A percentile compares a stretch with the other conserved stretches of the same genome.
Conservation (phyloP, 2,113 vertebrate species). For the Ageneiosus marmoratus region DNA sequence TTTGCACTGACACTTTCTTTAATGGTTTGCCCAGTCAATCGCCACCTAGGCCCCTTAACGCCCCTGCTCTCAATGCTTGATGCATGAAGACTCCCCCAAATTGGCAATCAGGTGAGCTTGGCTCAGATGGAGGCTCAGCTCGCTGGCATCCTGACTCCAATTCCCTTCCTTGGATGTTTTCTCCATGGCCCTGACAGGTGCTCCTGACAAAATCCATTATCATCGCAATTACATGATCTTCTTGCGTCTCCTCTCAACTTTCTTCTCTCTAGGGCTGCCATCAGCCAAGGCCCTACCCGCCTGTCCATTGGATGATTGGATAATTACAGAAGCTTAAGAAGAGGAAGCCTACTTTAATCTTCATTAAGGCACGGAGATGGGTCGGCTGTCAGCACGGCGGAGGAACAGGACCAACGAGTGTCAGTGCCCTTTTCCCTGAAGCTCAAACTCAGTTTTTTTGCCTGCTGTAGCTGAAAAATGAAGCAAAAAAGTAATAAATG, state of each 20-base stretch:
- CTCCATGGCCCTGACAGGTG: constrained; percentile 70
- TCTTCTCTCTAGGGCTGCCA: constrained; percentile 49
- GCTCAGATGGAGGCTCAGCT: constrained; percentile 60
- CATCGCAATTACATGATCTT: constrained; percentile 68
- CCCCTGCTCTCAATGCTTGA: constrained; percentile 57
- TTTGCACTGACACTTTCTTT: constrained; percentile 54
- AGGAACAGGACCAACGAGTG: constrained; percentile 16
- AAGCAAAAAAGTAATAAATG: constrained; percentile 30
- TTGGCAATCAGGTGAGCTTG: constrained; percentile 74
- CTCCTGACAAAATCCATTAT: constrained; percentile 76
- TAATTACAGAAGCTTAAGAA: constrained; percentile 57
- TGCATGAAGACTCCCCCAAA: constrained; percentile 67
- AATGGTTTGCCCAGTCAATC: constrained; percentile 49
- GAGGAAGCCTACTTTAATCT: constrained; percentile 61
- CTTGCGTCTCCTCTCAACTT: constrained; percentile 45
- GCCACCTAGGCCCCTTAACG: constrained; percentile 47
- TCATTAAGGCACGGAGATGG: constrained; percentile 50
- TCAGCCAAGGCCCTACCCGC: constrained; percentile 16
- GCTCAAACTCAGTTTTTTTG: constrained; percentile 18
- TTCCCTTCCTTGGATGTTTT: constrained; percentile 61
- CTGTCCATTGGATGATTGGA: constrained; percentile 48
- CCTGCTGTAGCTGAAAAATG: constrained; percentile 32
- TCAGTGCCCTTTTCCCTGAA: constrained; percentile 15
- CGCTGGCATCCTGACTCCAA: constrained; percentile 62
- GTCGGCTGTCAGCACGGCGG: constrained; percentile 37